A percentile compares a stretch with the other conserved stretches of the same genome.
These are phyloP conservation scores for Hippoglossus stenolepis DNA, from an alignment of 2,113 vertebrate species.

Conservation along the genomic window DNA sequence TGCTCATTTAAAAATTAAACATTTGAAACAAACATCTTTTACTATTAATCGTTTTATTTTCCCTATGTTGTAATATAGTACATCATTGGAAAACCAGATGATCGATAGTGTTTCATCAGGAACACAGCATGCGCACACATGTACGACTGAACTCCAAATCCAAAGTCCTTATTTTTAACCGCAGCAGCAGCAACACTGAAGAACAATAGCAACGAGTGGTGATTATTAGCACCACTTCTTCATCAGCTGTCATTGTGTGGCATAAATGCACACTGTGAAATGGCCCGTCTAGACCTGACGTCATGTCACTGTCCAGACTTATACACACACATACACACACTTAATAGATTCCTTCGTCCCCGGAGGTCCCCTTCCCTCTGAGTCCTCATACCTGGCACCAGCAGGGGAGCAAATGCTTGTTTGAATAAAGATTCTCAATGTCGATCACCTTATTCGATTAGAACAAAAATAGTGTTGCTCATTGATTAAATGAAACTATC, in stretches of 20 bases:
- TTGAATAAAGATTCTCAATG: constrained; percentile 38
- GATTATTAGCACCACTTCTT: constrained; percentile 67
- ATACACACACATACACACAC: constrained; percentile 42
- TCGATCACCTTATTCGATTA: constrained; percentile 9
- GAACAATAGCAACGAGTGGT: constrained; percentile 40
- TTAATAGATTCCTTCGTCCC: constrained; percentile 60
- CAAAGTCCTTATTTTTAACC: constrained; percentile 16
- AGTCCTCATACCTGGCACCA: constrained; percentile 70
- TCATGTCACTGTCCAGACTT: constrained; percentile 75
- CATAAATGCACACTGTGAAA: constrained; percentile 75
- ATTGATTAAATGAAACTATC: not conserved
- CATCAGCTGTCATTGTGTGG: constrained; percentile 76
- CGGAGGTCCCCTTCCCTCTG: constrained; percentile 72
- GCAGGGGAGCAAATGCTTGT: constrained; percentile 36
- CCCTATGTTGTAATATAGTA: not conserved
- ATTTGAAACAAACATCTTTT: not conserved
- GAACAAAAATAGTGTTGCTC: not conserved
- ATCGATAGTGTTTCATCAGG: not conserved
- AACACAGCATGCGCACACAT: constrained; percentile 9
- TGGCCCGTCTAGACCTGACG: constrained; percentile 81
- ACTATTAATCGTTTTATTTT: constrained; percentile 17
- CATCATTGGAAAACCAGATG: not conserved
- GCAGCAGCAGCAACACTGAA: constrained; percentile 28
- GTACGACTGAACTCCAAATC: constrained; percentile 2
- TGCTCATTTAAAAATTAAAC: no score